These are phyloP conservation scores for Paramuricea clavata DNA, from an alignment of 92 coral and sea anemone genomes.

Conservation along the genomic window DNA sequence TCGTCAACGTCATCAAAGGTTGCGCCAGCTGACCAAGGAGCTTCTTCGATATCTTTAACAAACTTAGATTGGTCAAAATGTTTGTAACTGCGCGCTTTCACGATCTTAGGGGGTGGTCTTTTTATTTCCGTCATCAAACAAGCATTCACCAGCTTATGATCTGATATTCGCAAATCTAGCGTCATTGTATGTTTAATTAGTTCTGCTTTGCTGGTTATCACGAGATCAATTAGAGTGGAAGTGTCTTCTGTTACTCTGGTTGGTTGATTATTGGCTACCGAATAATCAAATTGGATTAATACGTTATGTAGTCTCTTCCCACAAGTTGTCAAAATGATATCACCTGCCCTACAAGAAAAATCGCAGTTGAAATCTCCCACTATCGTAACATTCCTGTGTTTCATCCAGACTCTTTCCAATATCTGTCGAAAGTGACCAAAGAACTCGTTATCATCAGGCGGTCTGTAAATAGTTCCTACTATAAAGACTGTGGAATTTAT, in stretches of 20 bases:
- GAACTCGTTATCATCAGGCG: conserved; percentile 33
- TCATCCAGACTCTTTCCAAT: conserved; percentile 53
- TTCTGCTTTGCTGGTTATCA: conserved; percentile 13
- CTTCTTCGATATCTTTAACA: conserved; percentile 37
- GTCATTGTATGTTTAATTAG: conserved; percentile 28
- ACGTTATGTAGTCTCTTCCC: conserved; percentile 5
- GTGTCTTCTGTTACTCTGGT: conserved; percentile 1
- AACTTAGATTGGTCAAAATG: conserved; percentile 22
- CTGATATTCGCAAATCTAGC: conserved; percentile 35
- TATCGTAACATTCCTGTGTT: neutral
- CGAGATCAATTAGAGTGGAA: neutral
- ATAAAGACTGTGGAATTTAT: neutral
- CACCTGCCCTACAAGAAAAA: neutral
- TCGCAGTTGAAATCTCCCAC: neutral
- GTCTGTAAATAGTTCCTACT: conserved; percentile 44
- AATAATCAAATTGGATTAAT: neutral
- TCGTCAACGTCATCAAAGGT: conserved; percentile 56
- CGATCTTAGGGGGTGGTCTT: conserved; percentile 52
- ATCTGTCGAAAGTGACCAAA: conserved; percentile 7
- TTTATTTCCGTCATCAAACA: conserved; percentile 16
- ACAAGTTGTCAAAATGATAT: neutral
- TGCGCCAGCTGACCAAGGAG: conserved; percentile 56
- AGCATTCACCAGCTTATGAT: conserved; percentile 56
- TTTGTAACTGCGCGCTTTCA: conserved; percentile 36
- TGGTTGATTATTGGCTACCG: neutral